Conservation (phyloP, 1,140 invertebrate genomes). For the Drosophila miranda region DNA sequence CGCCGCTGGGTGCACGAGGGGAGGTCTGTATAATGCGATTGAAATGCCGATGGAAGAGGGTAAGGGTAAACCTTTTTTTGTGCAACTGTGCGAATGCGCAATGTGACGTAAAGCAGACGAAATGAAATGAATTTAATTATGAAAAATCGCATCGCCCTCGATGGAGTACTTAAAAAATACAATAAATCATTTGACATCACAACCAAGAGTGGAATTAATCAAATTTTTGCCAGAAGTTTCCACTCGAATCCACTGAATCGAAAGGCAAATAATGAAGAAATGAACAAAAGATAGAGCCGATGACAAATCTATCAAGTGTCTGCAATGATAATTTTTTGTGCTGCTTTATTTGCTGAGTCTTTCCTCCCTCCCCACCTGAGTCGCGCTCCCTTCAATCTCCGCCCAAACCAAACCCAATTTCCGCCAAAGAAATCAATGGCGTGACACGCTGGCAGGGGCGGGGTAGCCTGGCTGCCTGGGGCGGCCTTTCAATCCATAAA, state of each 20-base stretch:
- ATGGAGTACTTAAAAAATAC: slow-evolving; percentile 5
- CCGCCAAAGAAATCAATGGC: slow-evolving; percentile 32
- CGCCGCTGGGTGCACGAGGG: no score
- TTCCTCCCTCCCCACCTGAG: no score
- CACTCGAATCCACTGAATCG: no score
- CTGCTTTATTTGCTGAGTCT: slow-evolving; percentile 1
- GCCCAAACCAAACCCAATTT: slow-evolving; percentile 38
- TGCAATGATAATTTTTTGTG: slow-evolving; percentile 3
- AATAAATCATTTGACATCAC: slow-evolving; percentile 8
- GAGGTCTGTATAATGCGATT: background rate
- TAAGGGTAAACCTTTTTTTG: background rate
- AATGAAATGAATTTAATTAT: slow-evolving; percentile 30
- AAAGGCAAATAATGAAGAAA: no score
- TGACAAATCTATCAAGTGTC: slow-evolving; percentile 8
- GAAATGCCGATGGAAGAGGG: background rate
- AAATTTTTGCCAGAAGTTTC: background rate
- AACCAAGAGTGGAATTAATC: slow-evolving; percentile 19
- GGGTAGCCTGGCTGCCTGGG: no score
- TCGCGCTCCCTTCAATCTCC: no score
- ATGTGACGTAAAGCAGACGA: slow-evolving; percentile 2
- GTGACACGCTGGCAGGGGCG: background rate
- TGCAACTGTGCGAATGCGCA: slow-evolving; percentile 29
- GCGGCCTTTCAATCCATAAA: slow-evolving; percentile 9
- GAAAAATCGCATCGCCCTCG: slow-evolving; percentile 1
- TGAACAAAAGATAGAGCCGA: background rate